Evolutionary conservation across 2,888 invertebrate species (phyloP), one percentile per base, ranked within the genome.

Genomic region (Macropis europaea): DNA sequence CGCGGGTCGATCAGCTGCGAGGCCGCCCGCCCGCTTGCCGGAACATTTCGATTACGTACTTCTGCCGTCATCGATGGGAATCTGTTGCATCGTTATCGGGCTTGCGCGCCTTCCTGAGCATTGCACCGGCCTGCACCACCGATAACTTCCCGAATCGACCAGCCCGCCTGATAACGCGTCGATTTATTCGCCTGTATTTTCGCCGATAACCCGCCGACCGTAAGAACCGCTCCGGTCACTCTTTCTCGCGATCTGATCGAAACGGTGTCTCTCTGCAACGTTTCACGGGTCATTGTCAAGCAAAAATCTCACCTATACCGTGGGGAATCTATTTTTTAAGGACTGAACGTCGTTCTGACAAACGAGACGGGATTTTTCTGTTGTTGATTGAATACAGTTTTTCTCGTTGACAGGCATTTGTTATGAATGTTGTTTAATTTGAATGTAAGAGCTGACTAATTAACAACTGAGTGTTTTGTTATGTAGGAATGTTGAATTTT

Each of bases 1-100:
- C 68, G 60, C 60, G 73, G 76, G 61, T 69, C 76, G 80, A 80
- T 80, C 78, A 73, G 73, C 66, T 60, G 71, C 60, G 48, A 61
- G 71, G 47, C 30, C 50, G 60, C n/a, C n/a, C n/a, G 38, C 15
- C 60, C 36, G 60, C 61, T 61, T 52, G 32, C 56, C 53, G 71
- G 40, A 34, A 38, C 43, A 34, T 5, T 36, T 19, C 53, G 66
- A 60, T 73, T 73, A 66, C 72, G 73, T 61, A 72, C 72, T 72
- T 66, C 61, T 66, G 56, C n/a, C 73, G 56, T 56, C 66, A 61
- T 38, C 73, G 56, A 66, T 45, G 73, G 60, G 53, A 73, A 73
- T 73, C 73, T 73, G 73, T 73, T 73, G 73, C 72, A n/a, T 73
- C 72, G 72, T 73, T 73, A 73, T 71, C 71, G 53, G 32, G 22